Conservation (phyloP, 35 echinoderm and acorn worm species). For the Apostichopus californicus region DNA sequence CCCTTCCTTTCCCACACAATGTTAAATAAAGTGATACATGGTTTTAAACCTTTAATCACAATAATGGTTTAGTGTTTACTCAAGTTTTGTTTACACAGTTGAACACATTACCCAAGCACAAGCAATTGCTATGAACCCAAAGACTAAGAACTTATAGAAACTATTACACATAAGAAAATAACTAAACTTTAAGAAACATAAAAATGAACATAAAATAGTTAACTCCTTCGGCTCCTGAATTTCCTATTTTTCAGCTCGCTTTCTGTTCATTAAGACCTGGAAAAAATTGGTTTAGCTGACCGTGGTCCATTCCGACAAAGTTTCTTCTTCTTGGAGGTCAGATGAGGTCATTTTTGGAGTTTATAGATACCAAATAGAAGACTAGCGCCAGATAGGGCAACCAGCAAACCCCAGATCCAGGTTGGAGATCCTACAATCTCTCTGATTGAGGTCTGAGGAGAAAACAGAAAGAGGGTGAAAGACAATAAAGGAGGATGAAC, state of each 20-base stretch:
- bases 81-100: no score
- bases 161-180: no score
- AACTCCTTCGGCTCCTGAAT: neutral
- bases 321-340: neutral
- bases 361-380: conserved; percentile 65
- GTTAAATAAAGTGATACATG: no score
- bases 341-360: conserved; percentile 44
- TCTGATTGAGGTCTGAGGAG: conserved; percentile 72
- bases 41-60: no score
- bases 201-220: no score
- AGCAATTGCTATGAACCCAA: no score
- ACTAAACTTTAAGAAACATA: no score
- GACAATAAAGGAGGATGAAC: neutral
- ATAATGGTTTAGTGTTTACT: no score
- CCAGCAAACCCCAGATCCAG: conserved; percentile 60
- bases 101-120: no score
- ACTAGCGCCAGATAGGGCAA: conserved; percentile 48
- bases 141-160: no score
- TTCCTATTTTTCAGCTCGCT: neutral
- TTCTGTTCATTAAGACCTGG: neutral
- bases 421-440: conserved; percentile 79
- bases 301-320: neutral
- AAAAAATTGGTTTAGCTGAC: neutral
- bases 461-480: neutral
- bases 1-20: no score